These are phyloP conservation scores for Bombycilla garrulus DNA, from an alignment of 2,113 vertebrate species.

Conservation along the genomic window DNA sequence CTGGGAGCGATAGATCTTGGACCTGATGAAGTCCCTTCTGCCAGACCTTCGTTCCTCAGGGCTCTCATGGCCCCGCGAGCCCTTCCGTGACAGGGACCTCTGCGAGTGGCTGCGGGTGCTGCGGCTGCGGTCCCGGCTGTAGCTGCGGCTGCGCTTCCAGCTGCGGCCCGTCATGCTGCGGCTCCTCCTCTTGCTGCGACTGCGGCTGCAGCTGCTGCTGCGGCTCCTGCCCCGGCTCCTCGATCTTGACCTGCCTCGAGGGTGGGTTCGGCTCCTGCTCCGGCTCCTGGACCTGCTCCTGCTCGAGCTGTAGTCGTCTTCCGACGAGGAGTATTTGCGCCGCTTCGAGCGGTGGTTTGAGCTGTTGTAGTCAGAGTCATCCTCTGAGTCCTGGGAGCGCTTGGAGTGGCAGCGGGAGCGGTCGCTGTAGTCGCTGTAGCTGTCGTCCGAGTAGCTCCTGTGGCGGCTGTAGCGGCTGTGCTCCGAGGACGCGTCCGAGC, in stretches of 20 bases:
- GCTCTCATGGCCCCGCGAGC: conserved; percentile 79
- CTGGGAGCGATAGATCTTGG: conserved; percentile 94
- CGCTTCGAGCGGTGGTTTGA: conserved; percentile 84
- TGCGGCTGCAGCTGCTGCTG: conserved; percentile 90
- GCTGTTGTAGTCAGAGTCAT: conserved; percentile 88
- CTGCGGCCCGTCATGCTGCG: conserved; percentile 77
- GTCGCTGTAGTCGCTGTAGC: conserved; percentile 93
- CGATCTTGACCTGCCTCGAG: conserved; percentile 67
- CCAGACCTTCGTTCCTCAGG: conserved; percentile 75
- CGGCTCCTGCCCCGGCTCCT: conserved; percentile 85
- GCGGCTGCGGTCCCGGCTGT: conserved; percentile 83
- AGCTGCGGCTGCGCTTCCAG: conserved; percentile 85
- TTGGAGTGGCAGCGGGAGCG: conserved; percentile 80
- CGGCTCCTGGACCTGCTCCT: conserved; percentile 85
- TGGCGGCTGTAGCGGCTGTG: conserved; percentile 85
- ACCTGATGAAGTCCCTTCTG: conserved; percentile 90
- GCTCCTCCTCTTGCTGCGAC: conserved; percentile 82
- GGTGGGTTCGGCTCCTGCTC: conserved; percentile 77
- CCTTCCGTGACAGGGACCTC: conserved; percentile 80
- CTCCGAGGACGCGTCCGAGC: conserved; percentile 88
- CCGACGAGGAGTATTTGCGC: conserved; percentile 81
- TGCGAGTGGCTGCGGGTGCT: conserved; percentile 88
- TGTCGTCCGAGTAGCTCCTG: conserved; percentile 88
- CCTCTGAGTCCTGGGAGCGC: conserved; percentile 82
- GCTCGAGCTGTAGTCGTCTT: conserved; percentile 83